Conservation (phyloP, 2,797 vertebrate species). For the Siniperca obscura region DNA sequence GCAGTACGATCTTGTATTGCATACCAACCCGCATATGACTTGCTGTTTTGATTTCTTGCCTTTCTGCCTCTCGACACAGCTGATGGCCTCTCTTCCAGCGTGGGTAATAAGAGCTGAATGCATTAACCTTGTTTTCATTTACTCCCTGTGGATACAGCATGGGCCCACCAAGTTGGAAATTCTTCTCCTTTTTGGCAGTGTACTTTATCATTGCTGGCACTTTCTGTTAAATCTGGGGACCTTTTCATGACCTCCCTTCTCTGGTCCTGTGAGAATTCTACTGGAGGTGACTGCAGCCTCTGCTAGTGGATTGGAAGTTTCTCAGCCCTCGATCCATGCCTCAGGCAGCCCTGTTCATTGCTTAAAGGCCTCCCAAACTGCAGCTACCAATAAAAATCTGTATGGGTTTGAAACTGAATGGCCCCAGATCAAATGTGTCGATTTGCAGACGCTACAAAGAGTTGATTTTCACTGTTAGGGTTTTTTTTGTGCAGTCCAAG, state of each 20-base stretch:
- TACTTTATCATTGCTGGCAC: slow-evolving; percentile 74
- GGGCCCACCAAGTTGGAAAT: slow-evolving; percentile 67
- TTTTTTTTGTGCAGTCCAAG: neutral
- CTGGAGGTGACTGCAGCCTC: slow-evolving; percentile 72
- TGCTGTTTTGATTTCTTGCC: slow-evolving; percentile 83
- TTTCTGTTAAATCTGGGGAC: slow-evolving; percentile 69
- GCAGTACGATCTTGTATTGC: slow-evolving; percentile 56
- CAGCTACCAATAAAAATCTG: slow-evolving; percentile 63
- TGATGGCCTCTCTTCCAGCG: slow-evolving; percentile 76
- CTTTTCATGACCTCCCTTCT: slow-evolving; percentile 69
- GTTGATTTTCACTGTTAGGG: slow-evolving; percentile 22
- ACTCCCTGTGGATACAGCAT: slow-evolving; percentile 80
- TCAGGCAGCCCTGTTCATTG: slow-evolving; percentile 70
- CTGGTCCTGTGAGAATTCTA: slow-evolving; percentile 69
- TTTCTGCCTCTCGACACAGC: slow-evolving; percentile 76
- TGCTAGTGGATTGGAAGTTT: slow-evolving; percentile 50
- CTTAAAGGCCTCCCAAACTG: slow-evolving; percentile 63
- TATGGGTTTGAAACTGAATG: slow-evolving; percentile 58
- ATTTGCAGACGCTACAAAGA: slow-evolving; percentile 38
- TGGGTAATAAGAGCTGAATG: slow-evolving; percentile 84
- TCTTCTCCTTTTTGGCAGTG: slow-evolving; percentile 61
- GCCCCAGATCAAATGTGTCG: slow-evolving; percentile 25
- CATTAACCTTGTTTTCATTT: slow-evolving; percentile 89
- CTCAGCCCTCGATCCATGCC: slow-evolving; percentile 65
- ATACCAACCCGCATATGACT: slow-evolving; percentile 59